These are phyloP conservation scores for Sipha maydis DNA, from an alignment of 2,888 invertebrate species.

Conservation along the genomic window DNA sequence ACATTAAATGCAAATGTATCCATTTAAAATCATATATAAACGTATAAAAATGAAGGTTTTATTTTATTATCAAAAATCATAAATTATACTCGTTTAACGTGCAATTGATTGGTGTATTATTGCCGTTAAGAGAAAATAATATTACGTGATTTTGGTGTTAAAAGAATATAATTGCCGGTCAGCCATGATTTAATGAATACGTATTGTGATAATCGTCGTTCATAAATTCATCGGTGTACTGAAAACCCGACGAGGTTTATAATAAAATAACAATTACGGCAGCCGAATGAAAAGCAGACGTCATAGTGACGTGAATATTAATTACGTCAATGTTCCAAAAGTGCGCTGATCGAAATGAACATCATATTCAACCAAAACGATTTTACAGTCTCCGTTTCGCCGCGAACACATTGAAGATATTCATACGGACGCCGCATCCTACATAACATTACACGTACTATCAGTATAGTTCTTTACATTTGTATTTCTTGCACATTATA, in stretches of 20 bases:
- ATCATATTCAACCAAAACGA: too few species aligned
- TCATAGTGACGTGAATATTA: background rate
- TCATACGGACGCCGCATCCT: too few species aligned
- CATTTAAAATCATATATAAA: background rate
- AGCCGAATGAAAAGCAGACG: background rate
- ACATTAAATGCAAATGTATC: too few species aligned
- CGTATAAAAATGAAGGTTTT: background rate
- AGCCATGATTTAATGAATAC: background rate
- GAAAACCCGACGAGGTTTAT: background rate
- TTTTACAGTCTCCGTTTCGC: background rate
- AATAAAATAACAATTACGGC: slow-evolving; percentile 10
- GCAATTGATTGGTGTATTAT: background rate
- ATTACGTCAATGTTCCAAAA: background rate
- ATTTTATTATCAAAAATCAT: background rate
- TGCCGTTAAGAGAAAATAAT: background rate
- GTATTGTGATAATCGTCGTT: background rate
- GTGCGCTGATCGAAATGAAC: background rate
- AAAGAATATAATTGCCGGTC: background rate
- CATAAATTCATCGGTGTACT: background rate
- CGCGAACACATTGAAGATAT: background rate
- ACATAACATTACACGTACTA: too few species aligned
- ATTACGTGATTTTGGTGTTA: background rate
- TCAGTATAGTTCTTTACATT: too few species aligned
- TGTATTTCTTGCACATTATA: too few species aligned
- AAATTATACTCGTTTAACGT: slow-evolving; percentile 12